Evolutionary conservation across 2,888 invertebrate species (phyloP).

Genomic region (Epirrhoe tristata): DNA sequence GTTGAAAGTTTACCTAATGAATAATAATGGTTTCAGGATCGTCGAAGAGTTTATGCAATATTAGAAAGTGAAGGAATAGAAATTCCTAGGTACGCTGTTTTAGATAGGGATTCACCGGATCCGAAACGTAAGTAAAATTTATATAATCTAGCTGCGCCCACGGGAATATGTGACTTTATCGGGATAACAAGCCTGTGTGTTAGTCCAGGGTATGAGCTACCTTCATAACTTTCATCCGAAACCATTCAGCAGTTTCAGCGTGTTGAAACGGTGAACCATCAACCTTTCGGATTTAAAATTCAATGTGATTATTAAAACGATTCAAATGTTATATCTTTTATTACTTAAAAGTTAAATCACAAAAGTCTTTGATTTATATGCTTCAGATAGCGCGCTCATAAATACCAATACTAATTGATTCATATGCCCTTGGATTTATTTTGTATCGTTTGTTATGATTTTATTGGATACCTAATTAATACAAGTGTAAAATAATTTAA

Average conservation of each 20-base stretch:
- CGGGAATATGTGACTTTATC: no score
- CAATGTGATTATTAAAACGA: no score
- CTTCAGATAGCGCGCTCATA: background rate
- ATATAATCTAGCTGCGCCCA: background rate
- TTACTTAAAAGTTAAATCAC: background rate
- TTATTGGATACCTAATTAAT: no score
- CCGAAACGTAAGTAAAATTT: slow-evolving; percentile 90
- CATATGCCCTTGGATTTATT: background rate
- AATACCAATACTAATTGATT: background rate
- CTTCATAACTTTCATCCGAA: no score
- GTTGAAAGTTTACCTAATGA: background rate
- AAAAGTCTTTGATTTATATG: background rate
- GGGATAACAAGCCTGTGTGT: no score
- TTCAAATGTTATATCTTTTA: no score
- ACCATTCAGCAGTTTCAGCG: no score
- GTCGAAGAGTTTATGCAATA: slow-evolving; percentile 97
- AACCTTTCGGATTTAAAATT: no score
- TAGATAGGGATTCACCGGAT: slow-evolving; percentile 96
- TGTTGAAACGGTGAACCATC: no score
- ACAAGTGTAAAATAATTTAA: no score
- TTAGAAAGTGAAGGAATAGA: slow-evolving; percentile 97
- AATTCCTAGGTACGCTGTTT: slow-evolving; percentile 98
- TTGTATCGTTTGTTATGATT: slow-evolving; percentile 1
- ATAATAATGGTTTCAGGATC: slow-evolving; percentile 86
- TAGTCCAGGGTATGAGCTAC: no score